phyloP scores from a whole-genome alignment of 2,113 vertebrate species.

The Anser brachyrhynchus region DNA sequence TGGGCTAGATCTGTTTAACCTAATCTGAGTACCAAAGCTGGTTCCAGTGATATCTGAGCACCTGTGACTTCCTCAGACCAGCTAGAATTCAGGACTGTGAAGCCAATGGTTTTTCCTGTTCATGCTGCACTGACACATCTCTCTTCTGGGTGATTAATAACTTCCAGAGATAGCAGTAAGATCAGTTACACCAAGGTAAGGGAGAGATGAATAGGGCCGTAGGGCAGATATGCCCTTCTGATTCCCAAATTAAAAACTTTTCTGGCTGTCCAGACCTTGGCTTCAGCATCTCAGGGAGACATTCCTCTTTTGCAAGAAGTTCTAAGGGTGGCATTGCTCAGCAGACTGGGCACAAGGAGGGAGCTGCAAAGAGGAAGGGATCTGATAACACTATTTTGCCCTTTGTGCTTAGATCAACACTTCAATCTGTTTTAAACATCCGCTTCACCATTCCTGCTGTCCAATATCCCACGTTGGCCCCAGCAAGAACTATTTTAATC shows the following conservation, averaged over 20 bases:
- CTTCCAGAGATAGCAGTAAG: slow-evolving; percentile 2
- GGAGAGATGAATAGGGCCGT: not conserved
- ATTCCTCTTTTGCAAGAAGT: not conserved
- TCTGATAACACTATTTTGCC: slow-evolving; percentile 53
- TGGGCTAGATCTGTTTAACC: slow-evolving; percentile 37
- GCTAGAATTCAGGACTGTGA: slow-evolving; percentile 24
- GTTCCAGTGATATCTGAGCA: slow-evolving; percentile 49
- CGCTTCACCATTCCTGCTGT: slow-evolving; percentile 37
- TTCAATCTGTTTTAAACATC: slow-evolving; percentile 67
- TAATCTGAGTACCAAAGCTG: slow-evolving; percentile 51
- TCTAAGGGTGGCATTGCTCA: not conserved
- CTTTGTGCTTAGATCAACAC: slow-evolving; percentile 43
- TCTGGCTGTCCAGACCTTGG: not conserved
- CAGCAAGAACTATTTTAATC: slow-evolving; percentile 71
- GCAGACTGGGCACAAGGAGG: slow-evolving; percentile 19
- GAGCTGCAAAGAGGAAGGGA: slow-evolving; percentile 54
- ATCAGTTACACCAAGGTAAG: not conserved
- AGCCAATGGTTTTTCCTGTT: slow-evolving; percentile 51
- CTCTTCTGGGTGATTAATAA: slow-evolving; percentile 6
- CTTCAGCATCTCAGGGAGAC: not conserved
- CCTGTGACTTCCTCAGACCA: slow-evolving; percentile 56
- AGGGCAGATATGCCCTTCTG: not conserved
- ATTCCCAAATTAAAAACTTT: not conserved
- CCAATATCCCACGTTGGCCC: slow-evolving; percentile 47
- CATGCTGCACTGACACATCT: slow-evolving; percentile 7